Evolutionary conservation across 2,797 vertebrate genomes (phyloP).

Genomic region (Syngnathus rostellatus): DNA sequence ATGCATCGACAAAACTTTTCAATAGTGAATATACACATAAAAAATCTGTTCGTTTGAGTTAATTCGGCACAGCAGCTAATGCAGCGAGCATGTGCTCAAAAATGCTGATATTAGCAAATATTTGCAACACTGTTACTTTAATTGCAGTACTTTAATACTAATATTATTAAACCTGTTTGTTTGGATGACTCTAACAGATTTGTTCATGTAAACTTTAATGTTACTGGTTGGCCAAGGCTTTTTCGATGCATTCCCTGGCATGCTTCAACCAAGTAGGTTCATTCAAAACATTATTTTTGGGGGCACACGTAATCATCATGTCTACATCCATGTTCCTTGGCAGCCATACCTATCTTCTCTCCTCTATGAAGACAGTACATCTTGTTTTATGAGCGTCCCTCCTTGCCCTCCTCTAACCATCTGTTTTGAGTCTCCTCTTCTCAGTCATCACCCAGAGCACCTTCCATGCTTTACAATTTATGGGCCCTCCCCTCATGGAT

Average conservation of each 20-base stretch:
- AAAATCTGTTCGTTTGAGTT: too few relatives aligned
- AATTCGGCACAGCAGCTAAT: too few relatives aligned
- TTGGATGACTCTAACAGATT: not conserved
- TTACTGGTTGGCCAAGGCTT: not conserved
- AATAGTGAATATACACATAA: too few relatives aligned
- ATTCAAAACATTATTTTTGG: not conserved
- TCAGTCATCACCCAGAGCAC: conserved; percentile 16
- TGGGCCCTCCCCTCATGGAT: conserved; percentile 34
- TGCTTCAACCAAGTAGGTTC: not conserved
- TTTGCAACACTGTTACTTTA: not conserved
- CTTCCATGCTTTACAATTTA: conserved; percentile 23
- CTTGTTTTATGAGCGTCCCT: not conserved
- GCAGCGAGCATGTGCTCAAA: too few relatives aligned
- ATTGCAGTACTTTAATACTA: not conserved
- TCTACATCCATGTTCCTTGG: not conserved
- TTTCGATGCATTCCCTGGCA: not conserved
- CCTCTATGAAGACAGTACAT: not conserved
- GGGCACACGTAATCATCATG: not conserved
- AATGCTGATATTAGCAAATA: too few relatives aligned
- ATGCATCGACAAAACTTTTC: too few relatives aligned
- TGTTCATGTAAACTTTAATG: not conserved
- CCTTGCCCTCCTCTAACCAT: not conserved
- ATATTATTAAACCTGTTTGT: not conserved
- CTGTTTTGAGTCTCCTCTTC: conserved; percentile 20
- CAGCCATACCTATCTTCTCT: not conserved